Percentiles rank a stretch among this genome's conserved stretches.
Evolutionary conservation across 2,888 invertebrate genomes (phyloP).

Genomic region (Deroplatys truncata): DNA sequence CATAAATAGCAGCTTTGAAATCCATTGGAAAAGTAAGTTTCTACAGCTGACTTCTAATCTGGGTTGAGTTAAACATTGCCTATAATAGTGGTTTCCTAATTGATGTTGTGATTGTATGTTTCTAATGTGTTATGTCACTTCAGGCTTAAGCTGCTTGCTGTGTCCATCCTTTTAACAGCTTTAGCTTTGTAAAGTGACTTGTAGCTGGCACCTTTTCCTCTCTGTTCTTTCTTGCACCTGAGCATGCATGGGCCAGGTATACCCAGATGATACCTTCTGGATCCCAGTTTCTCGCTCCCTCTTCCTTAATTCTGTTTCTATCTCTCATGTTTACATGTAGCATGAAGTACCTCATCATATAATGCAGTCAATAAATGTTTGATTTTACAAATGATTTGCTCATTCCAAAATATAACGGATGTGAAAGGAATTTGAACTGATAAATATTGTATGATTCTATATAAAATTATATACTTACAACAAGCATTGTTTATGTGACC

Average conservation of each 20-base stretch:
- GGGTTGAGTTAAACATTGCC: background rate
- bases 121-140: background rate
- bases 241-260: constrained; percentile 44
- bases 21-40: background rate
- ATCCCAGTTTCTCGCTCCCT: constrained; percentile 38
- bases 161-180: constrained; percentile 14
- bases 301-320: background rate
- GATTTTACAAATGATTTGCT: no score
- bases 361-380: background rate
- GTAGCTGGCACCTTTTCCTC: constrained; percentile 6
- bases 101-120: background rate
- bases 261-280: constrained; percentile 41
- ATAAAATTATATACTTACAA: no score
- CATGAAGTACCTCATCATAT: no score
- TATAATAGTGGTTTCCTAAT: background rate
- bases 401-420: no score
- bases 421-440: no score
- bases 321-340: background rate
- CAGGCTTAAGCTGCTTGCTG: constrained; percentile 5
- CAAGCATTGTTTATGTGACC: no score
- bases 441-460: no score
- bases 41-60: background rate
- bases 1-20: background rate
- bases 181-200: constrained; percentile 17
- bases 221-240: constrained; percentile 5